A percentile compares a stretch with the other conserved stretches of the same genome.
These are phyloP conservation scores for Ceyx cyanopectus DNA, from an alignment of 2,113 vertebrate genomes.

Conservation along the genomic window DNA sequence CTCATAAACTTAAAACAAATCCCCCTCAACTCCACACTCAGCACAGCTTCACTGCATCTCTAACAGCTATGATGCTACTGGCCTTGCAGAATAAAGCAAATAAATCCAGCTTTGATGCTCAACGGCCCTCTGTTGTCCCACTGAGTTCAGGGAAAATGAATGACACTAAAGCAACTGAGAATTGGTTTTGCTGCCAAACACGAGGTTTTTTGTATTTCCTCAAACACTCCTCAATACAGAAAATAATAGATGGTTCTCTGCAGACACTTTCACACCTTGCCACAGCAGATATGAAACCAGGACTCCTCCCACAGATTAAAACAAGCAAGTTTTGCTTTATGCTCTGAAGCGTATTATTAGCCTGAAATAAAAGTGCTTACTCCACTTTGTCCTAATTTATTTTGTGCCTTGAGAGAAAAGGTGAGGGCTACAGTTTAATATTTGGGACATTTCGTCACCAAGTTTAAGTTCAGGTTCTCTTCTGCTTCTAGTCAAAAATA, in stretches of 20 bases:
- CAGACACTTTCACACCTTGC: background rate
- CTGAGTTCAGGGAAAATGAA: background rate
- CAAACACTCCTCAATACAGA: background rate
- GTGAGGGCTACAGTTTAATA: background rate
- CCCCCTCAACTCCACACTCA: background rate
- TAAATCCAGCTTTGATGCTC: background rate
- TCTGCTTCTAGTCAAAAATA: background rate
- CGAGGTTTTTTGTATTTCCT: fast-evolving
- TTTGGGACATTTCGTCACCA: background rate
- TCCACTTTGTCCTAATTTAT: background rate
- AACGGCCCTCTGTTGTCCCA: background rate
- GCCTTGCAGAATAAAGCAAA: background rate
- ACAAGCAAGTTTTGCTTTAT: background rate
- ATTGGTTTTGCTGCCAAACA: background rate
- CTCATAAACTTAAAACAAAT: background rate
- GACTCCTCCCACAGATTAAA: background rate
- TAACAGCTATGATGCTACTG: background rate
- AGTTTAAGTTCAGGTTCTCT: background rate
- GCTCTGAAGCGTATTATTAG: background rate
- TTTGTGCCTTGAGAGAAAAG: background rate
- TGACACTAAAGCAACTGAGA: background rate
- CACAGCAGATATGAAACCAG: background rate
- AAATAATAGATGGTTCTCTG: background rate
- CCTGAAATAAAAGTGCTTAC: background rate
- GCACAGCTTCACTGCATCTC: background rate